Percentiles rank a stretch among this genome's conserved stretches.
These are phyloP conservation scores for Epizoanthus rinbou DNA, from an alignment of 92 coral and sea anemone genomes.

Conservation along the genomic window DNA sequence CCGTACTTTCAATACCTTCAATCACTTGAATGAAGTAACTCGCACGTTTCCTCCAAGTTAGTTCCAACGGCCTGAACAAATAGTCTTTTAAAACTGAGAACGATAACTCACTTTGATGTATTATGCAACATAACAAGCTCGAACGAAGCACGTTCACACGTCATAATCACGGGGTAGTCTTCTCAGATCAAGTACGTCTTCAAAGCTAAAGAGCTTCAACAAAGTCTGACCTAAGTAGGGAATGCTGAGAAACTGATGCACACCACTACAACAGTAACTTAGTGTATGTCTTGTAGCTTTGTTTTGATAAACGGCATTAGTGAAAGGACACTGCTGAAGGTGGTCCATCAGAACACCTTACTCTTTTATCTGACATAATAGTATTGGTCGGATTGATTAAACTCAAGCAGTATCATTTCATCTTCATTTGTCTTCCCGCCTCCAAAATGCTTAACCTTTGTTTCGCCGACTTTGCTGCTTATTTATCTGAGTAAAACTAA, in stretches of 20 bases:
- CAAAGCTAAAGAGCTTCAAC: constrained; percentile 4
- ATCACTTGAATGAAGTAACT: background rate
- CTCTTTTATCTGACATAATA: too few relatives aligned
- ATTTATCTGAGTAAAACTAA: background rate
- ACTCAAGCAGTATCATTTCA: too few relatives aligned
- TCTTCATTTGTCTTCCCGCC: too few relatives aligned
- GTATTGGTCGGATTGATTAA: too few relatives aligned
- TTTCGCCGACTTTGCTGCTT: too few relatives aligned
- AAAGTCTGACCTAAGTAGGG: background rate
- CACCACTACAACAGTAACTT: background rate
- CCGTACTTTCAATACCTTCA: background rate
- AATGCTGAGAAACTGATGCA: background rate
- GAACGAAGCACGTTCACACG: constrained; percentile 9
- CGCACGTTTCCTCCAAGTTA: background rate
- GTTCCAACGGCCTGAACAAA: background rate
- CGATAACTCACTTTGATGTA: background rate
- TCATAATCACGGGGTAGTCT: constrained; percentile 12
- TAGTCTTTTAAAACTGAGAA: background rate
- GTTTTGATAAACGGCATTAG: background rate
- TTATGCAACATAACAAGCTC: background rate
- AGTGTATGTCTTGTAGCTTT: background rate
- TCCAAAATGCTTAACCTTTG: too few relatives aligned
- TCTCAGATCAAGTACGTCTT: background rate
- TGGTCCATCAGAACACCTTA: background rate
- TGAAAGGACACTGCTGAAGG: background rate